phyloP scores from a whole-genome alignment of 2,797 vertebrate species.

The Saxicola maurus region DNA sequence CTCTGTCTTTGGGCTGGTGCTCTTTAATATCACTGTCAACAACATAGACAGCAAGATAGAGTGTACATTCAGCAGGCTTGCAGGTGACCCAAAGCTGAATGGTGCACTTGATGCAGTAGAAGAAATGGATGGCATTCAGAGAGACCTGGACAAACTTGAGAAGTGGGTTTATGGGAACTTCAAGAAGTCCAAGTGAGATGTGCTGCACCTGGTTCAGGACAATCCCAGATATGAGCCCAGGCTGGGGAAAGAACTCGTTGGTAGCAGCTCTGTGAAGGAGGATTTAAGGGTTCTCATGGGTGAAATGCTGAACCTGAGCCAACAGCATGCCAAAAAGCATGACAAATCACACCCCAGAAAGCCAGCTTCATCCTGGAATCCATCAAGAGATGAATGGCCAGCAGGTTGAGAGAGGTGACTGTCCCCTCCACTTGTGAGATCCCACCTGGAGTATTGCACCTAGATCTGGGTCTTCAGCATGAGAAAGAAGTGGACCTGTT shows the following conservation, averaged over 20 bases:
- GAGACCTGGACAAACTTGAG: background rate
- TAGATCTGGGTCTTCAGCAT: background rate
- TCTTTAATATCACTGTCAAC: background rate
- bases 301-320: background rate
- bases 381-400: background rate
- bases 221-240: background rate
- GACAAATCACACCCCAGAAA: background rate
- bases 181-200: fast-evolving
- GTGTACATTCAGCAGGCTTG: background rate
- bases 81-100: background rate
- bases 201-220: background rate
- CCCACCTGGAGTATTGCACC: background rate
- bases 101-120: background rate
- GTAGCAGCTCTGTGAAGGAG: background rate
- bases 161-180: background rate
- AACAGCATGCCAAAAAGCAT: background rate
- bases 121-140: background rate
- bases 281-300: background rate
- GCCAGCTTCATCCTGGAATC: background rate
- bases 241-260: background rate
- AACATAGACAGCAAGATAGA: fast-evolving
- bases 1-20: background rate
- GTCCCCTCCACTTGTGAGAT: background rate
- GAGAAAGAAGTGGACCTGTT: background rate
- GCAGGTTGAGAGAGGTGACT: background rate